A percentile compares a stretch with the other conserved stretches of the same genome.
Evolutionary conservation across 1,140 invertebrate genomes (phyloP).

Genomic region (Araneus ventricosus): DNA sequence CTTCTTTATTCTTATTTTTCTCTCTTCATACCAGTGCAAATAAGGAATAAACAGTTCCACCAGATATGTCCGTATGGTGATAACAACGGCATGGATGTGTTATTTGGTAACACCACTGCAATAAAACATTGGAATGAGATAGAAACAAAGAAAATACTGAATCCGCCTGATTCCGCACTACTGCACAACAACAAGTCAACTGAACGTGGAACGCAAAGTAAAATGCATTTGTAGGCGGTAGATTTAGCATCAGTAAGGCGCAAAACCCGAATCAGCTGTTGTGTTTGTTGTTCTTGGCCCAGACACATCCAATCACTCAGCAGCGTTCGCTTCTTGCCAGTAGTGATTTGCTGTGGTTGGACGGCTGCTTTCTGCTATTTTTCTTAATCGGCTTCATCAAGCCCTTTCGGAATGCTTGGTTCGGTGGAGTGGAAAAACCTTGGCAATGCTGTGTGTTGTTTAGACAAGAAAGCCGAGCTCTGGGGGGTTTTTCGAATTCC

Average conservation of each 20-base stretch:
- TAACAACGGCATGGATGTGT: no score
- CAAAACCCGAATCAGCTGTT: background rate
- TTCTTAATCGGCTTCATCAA: background rate
- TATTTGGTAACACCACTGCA: no score
- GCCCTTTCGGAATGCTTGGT: background rate
- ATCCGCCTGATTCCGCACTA: no score
- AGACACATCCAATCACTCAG: conserved; percentile 1
- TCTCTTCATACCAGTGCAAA: no score
- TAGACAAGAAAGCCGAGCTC: background rate
- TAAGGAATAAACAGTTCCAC: no score
- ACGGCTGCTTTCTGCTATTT: background rate
- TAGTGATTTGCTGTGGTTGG: background rate
- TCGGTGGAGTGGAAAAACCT: background rate
- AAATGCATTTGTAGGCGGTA: background rate
- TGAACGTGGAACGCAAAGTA: background rate
- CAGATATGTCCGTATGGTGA: no score
- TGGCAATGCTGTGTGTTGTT: background rate
- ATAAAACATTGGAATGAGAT: no score
- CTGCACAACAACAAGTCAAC: background rate
- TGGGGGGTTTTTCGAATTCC: background rate
- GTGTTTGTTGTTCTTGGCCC: background rate
- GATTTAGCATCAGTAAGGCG: background rate
- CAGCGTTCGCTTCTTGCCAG: background rate
- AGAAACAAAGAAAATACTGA: no score
- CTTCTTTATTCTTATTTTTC: no score